A percentile compares a stretch with the other conserved stretches of the same genome.
phyloP scores from a whole-genome alignment of 1,140 invertebrate species.

The Cotesia vestalis region DNA sequence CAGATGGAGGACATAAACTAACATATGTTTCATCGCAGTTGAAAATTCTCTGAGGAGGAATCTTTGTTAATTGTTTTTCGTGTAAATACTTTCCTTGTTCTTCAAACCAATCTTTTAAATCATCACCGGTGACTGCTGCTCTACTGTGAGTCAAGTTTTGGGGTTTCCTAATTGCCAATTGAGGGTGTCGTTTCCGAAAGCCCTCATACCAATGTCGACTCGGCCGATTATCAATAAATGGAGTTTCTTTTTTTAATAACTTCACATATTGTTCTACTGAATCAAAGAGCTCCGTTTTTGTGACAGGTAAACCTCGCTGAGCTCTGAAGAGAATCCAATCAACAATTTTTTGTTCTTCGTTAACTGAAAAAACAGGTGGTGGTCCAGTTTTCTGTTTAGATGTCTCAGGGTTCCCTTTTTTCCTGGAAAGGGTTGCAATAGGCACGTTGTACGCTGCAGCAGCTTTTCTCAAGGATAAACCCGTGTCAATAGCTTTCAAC shows the following conservation, averaged over 20 bases:
- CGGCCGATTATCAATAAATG: conserved; percentile 49
- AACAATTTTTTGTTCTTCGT: conserved; percentile 26
- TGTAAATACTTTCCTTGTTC: conserved; percentile 47
- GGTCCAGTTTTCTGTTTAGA: conserved; percentile 26
- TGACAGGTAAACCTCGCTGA: conserved; percentile 23
- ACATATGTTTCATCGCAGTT: conserved; percentile 49
- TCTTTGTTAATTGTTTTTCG: conserved; percentile 36
- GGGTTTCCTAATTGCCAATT: conserved; percentile 44
- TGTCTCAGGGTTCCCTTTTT: too few species aligned
- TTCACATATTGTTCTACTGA: conserved; percentile 37
- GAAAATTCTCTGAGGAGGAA: conserved; percentile 39
- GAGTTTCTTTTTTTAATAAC: conserved; percentile 35
- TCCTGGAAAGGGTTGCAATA: too few species aligned
- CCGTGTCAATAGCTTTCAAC: too few species aligned
- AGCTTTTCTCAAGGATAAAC: too few species aligned
- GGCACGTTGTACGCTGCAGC: too few species aligned
- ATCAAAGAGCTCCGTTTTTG: conserved; percentile 18
- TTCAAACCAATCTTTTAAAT: conserved; percentile 51
- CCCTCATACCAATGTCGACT: conserved; percentile 53
- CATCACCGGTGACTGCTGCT: conserved; percentile 43
- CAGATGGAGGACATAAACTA: conserved; percentile 44
- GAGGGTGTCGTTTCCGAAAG: conserved; percentile 50
- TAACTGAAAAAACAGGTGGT: conserved; percentile 12
- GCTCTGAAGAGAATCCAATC: conserved; percentile 27
- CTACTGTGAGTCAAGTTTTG: conserved; percentile 3